Conservation (phyloP, 2,797 vertebrate species). For the Synanceia verrucosa region DNA sequence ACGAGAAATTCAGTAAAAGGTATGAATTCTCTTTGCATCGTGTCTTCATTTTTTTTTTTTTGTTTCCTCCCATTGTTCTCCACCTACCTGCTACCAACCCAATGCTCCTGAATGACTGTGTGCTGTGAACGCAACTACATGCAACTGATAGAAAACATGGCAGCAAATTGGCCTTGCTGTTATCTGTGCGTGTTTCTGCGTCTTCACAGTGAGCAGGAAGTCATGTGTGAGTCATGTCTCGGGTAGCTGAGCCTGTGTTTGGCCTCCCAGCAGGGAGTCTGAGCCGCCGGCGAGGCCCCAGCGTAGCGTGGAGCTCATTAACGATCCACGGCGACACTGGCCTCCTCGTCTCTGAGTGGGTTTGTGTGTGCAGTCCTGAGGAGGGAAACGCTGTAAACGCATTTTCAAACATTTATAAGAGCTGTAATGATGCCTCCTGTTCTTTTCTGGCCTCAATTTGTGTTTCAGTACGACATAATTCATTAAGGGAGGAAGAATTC, state of each 20-base stretch:
- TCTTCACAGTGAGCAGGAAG: constrained; percentile 25
- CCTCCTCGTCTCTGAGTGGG: constrained; percentile 20
- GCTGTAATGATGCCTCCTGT: constrained; percentile 19
- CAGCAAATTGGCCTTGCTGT: not conserved
- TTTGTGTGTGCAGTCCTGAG: not conserved
- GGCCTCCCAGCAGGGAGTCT: constrained; percentile 61
- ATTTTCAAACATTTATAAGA: constrained; percentile 24
- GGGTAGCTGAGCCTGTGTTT: constrained; percentile 51
- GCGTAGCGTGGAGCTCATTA: constrained; percentile 64
- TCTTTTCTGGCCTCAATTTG: constrained; percentile 16
- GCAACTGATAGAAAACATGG: not conserved
- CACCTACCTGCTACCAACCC: too few species aligned
- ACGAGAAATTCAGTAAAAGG: not conserved
- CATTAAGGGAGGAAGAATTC: constrained; percentile 22
- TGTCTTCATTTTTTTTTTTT: not conserved
- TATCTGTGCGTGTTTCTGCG: not conserved
- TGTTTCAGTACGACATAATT: constrained; percentile 25
- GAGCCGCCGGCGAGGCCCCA: constrained; percentile 48
- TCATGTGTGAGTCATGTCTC: constrained; percentile 51
- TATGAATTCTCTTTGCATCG: not conserved
- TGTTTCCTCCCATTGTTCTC: not conserved
- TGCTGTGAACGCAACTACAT: not conserved
- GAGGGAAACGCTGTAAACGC: not conserved
- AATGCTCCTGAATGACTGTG: too few species aligned
- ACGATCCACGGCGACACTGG: constrained; percentile 47